Evolutionary conservation across 37 sponge, comb jelly and placozoan genomes (phyloP), one percentile per base, ranked within the genome.

Genomic region (Cliona cf. orientalis): DNA sequence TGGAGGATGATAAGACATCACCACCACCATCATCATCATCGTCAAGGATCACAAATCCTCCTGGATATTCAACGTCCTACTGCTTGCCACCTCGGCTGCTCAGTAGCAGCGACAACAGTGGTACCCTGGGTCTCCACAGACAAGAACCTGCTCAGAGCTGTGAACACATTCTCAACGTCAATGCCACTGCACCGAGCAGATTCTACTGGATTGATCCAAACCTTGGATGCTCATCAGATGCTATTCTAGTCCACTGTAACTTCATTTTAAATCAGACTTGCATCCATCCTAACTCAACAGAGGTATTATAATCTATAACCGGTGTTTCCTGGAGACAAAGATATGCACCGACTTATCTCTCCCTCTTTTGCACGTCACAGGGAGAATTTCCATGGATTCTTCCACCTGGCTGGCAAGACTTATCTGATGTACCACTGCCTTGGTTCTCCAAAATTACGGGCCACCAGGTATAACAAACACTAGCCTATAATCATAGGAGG

Each of bases 141-240:
- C 21, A 12, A 14, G 9, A 12, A 1, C 78, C 88, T 17, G 88
- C 88, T 28, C 88, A 88, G 23, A 71, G 64, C 57, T 88, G 88
- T 58, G 49, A 76, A 3, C 82, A 81, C 19, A 36, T 88, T 21
- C 66, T 26, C 21, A 23, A 2, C 28, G 31, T 59, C 43, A 75
- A 84, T 46, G 32, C 76, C 42, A 35, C 46, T 3, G 62, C 69
- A 22, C n/a, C 56, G 25, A 63, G 44, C 29, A 77, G 85, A 11
- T 60, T 60, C 53, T 91, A 82, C 65, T 91, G 92, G 92, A 74
- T 91, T 12, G 92, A 91, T 42, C 92, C 92, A 2, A 86, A 91
- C 69, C 77, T 80, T 11, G 92, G 92, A 0, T 91, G 92, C 45
- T 71, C 78, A 0, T 21, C 58, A 9, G 92, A 91, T 78, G 58